Base-by-base conservation (phyloP, 2,797 vertebrate species). In the Acropternis orthonyx region DNA sequence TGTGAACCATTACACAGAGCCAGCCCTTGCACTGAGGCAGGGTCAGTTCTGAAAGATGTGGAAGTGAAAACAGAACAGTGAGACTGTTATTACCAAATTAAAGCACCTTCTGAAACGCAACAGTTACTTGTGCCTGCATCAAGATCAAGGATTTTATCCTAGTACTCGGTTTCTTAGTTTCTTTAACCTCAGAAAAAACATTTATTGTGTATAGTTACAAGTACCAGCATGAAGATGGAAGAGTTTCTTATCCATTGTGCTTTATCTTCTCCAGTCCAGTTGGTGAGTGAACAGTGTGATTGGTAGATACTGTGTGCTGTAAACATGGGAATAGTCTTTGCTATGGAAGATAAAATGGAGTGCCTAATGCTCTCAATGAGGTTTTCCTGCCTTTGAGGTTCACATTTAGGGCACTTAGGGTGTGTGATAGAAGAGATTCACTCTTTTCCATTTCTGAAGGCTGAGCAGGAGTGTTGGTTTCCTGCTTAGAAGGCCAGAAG, bases 121-220 rank as follows among this genome's bases (percentile, higher is more conserved):
- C 36, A 48, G 16, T 81, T 67, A 30, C 2, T 66, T 82, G n/a
- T 95, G 54, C 26, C 32, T 91, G 6, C 32, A 12, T 78, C 76
- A 43, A 10, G 39, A 24, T 95, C 63, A 30, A 52, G 43, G 23
- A 28, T 76, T 63, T 32, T 76, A 74, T 71, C 79, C 43, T 75
- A 79, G 84, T 17, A 27, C 48, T 21, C 17, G 16, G 30, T 89
- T 90, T 90, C 41, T 73, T 91, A 89, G 61, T 97, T 97, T 98
- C 98, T 98, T 99, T 99, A 99, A 98, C 98, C 44, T 96, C 80
- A 63, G 96, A 96, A 98, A 95, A 98, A 98, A 99, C 99, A 96
- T 99, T 99, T 97, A 93, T 99, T 95, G 98, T 99, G 68, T 99
- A 99, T 98, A 99, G 99, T 96, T 99, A 99, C 88, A 99, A 99